Evolutionary conservation across 2,113 vertebrate species (phyloP).

Genomic region (Oplegnathus fasciatus): DNA sequence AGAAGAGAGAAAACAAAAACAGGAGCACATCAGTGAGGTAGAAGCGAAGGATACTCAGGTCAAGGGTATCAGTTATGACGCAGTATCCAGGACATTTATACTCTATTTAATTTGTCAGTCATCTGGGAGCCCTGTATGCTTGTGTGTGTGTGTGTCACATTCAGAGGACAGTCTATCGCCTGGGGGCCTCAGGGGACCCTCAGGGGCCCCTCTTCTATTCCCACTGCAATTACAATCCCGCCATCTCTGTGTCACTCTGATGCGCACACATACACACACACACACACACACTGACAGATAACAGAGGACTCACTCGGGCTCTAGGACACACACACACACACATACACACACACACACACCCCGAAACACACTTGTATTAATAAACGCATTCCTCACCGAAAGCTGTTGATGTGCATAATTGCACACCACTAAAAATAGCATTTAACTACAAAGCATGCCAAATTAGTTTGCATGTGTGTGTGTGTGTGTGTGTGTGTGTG

Average conservation of each 20-base stretch:
- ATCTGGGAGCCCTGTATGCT: conserved; percentile 40
- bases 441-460: conserved; percentile 12
- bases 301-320: conserved; percentile 9
- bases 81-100: conserved; percentile 56
- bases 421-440: conserved; percentile 57
- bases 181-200: conserved; percentile 62
- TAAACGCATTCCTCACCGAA: conserved; percentile 31
- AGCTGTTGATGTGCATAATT: conserved; percentile 64
- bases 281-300: neutral
- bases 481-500: conserved; percentile 8
- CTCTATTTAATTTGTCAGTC: conserved; percentile 56
- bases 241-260: conserved; percentile 42
- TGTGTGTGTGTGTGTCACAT: conserved; percentile 48
- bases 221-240: conserved; percentile 71
- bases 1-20: neutral
- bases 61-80: conserved; percentile 51
- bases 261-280: neutral
- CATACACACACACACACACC: conserved; percentile 16
- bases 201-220: conserved; percentile 62
- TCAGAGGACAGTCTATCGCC: conserved; percentile 66
- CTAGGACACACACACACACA: conserved; percentile 17
- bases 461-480: conserved; percentile 17
- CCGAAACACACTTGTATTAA: conserved; percentile 46
- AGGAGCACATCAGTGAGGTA: neutral
- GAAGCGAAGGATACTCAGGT: conserved; percentile 35